These are phyloP conservation scores for Gila robusta DNA, from an alignment of 2,797 vertebrate genomes.

Conservation along the genomic window DNA sequence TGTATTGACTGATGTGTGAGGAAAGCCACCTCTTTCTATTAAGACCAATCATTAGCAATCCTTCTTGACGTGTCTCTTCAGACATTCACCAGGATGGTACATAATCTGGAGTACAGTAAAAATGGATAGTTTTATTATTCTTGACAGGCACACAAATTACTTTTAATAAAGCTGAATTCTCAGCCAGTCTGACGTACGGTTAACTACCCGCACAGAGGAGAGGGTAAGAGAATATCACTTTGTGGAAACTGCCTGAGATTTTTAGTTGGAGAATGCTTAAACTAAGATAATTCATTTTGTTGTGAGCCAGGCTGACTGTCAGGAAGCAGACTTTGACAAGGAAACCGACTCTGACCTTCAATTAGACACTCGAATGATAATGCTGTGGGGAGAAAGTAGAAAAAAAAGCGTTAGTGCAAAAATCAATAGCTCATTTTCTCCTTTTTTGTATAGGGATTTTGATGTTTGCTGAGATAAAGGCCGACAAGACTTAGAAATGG, in stretches of 20 bases:
- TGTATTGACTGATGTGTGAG: slow-evolving; percentile 38
- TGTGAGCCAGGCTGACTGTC: slow-evolving; percentile 70
- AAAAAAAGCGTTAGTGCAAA: slow-evolving; percentile 73
- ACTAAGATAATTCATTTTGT: slow-evolving; percentile 68
- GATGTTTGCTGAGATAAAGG: slow-evolving; percentile 92
- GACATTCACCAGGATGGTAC: slow-evolving; percentile 10
- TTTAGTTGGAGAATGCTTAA: slow-evolving; percentile 43
- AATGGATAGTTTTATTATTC: slow-evolving; percentile 36
- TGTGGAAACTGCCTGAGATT: slow-evolving; percentile 2
- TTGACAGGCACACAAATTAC: slow-evolving; percentile 43
- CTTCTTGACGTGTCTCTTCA: slow-evolving; percentile 39
- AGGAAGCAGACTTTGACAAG: slow-evolving; percentile 80
- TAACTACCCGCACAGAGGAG: slow-evolving; percentile 63
- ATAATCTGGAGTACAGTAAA: slow-evolving; percentile 9
- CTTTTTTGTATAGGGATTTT: slow-evolving; percentile 92
- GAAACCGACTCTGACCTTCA: slow-evolving; percentile 91
- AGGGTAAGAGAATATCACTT: slow-evolving; percentile 55
- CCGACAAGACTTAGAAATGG: slow-evolving; percentile 80
- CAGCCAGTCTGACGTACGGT: slow-evolving; percentile 26
- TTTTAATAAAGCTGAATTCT: slow-evolving; percentile 38
- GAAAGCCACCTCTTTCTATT: slow-evolving; percentile 28
- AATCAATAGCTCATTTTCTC: slow-evolving; percentile 97
- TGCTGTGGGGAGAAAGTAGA: slow-evolving; percentile 79
- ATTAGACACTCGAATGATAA: slow-evolving; percentile 92
- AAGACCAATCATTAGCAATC: slow-evolving; percentile 46